A percentile compares a stretch with the other conserved stretches of the same genome.
phyloP scores from a whole-genome alignment of 2,797 vertebrate species.

The Rousettus madagascariensis region DNA sequence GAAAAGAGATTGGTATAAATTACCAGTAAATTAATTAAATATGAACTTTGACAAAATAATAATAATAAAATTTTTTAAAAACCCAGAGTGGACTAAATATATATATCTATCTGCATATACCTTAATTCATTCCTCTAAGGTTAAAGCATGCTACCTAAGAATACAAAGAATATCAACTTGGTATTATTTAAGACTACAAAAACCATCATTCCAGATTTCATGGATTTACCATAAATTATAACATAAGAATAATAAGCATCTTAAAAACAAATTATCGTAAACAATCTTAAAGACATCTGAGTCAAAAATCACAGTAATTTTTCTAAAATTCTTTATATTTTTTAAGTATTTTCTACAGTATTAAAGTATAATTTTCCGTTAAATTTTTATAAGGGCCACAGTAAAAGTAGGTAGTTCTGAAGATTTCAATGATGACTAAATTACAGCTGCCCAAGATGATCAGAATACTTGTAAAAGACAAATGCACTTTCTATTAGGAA shows the following conservation, averaged over 20 bases:
- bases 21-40: too few species aligned
- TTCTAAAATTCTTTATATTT: conserved; percentile 27
- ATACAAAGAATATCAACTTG: not conserved
- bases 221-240: not conserved
- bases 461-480: not conserved
- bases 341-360: conserved; percentile 4
- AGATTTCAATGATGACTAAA: conserved; percentile 21
- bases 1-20: too few species aligned
- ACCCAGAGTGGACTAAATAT: not conserved
- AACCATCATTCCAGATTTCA: conserved; percentile 19
- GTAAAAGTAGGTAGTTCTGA: not conserved
- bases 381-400: not conserved
- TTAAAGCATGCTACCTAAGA: not conserved
- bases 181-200: conserved; percentile 26
- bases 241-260: not conserved
- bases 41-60: too few species aligned
- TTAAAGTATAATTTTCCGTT: not conserved
- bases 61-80: not conserved
- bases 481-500: not conserved
- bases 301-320: not conserved
- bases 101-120: not conserved
- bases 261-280: conserved; percentile 40
- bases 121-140: not conserved
- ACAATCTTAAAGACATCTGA: not conserved
- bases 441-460: conserved; percentile 24